phyloP scores from a whole-genome alignment of 2,888 invertebrate species.

The Augochlorella aurata region DNA sequence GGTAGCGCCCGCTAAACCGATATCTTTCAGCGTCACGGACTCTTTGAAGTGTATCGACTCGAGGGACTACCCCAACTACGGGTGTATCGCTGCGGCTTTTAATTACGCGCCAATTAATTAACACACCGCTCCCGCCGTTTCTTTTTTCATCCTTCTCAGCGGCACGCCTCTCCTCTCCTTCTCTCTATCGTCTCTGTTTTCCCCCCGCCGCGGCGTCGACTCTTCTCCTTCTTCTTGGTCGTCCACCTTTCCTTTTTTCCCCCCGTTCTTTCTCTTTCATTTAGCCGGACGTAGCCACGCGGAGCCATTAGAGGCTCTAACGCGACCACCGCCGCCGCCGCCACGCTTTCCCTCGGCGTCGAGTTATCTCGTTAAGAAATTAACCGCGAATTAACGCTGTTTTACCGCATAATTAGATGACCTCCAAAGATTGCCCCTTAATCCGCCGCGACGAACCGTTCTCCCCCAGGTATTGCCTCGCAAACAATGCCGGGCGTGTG shows the following conservation, averaged over 20 bases:
- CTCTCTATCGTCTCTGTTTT: constrained; percentile 4
- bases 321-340: constrained; percentile 60
- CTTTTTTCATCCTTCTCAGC: constrained; percentile 29
- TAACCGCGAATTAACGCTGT: constrained; percentile 71
- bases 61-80: constrained; percentile 46
- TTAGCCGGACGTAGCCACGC: constrained; percentile 63
- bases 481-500: not conserved
- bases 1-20: constrained; percentile 51
- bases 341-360: constrained; percentile 45
- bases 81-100: constrained; percentile 73
- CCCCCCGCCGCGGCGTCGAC: not conserved
- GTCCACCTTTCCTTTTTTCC: constrained; percentile 10
- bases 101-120: constrained; percentile 80
- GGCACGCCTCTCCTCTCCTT: not conserved
- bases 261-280: constrained; percentile 38
- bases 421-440: constrained; percentile 63
- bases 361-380: constrained; percentile 72
- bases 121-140: constrained; percentile 63
- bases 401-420: constrained; percentile 71
- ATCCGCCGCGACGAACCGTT: constrained; percentile 32
- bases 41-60: constrained; percentile 60
- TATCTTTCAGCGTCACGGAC: constrained; percentile 48
- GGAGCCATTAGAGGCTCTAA: constrained; percentile 67
- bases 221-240: constrained; percentile 18
- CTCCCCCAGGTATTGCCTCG: not conserved